A percentile compares a stretch with the other conserved stretches of the same genome.
phyloP scores from a whole-genome alignment of 2,888 invertebrate species.

The Nomada hirtipes region DNA sequence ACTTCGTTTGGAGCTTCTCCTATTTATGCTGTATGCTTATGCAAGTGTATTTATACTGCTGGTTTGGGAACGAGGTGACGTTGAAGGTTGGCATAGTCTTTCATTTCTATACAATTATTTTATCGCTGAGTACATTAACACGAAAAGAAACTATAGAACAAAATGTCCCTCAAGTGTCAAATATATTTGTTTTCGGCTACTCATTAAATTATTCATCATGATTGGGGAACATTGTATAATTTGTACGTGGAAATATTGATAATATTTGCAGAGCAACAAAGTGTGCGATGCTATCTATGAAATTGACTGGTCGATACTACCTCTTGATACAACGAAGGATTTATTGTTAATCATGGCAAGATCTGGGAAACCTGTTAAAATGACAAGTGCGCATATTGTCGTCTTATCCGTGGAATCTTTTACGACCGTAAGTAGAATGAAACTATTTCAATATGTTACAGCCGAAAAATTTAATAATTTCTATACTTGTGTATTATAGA shows the following conservation, averaged over 20 bases:
- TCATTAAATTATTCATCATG: too few species aligned
- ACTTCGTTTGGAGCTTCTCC: slow-evolving; percentile 50
- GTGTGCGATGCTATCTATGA: slow-evolving; percentile 63
- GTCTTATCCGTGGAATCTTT: slow-evolving; percentile 66
- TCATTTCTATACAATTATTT: slow-evolving; percentile 10
- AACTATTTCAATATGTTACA: neutral
- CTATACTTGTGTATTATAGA: slow-evolving; percentile 28
- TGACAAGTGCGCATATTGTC: slow-evolving; percentile 64
- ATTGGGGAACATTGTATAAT: neutral
- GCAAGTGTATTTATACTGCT: slow-evolving; percentile 76
- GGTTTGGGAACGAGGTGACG: slow-evolving; percentile 76
- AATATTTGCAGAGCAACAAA: slow-evolving; percentile 58
- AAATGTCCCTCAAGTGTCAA: too few species aligned
- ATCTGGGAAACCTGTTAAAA: slow-evolving; percentile 56
- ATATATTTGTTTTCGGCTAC: too few species aligned
- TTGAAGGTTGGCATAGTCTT: slow-evolving; percentile 56
- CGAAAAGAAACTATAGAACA: neutral
- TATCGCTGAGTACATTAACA: neutral
- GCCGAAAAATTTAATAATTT: neutral
- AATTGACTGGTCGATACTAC: slow-evolving; percentile 66
- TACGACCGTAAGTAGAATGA: slow-evolving; percentile 54
- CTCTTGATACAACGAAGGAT: slow-evolving; percentile 50
- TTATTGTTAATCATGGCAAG: slow-evolving; percentile 66
- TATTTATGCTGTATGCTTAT: slow-evolving; percentile 63
- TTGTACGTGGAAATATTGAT: neutral